Percentiles rank a stretch among this genome's conserved stretches.
Evolutionary conservation across 37 sponge, comb jelly and placozoan genomes (phyloP).

Genomic region (Spongilla lacustris): DNA sequence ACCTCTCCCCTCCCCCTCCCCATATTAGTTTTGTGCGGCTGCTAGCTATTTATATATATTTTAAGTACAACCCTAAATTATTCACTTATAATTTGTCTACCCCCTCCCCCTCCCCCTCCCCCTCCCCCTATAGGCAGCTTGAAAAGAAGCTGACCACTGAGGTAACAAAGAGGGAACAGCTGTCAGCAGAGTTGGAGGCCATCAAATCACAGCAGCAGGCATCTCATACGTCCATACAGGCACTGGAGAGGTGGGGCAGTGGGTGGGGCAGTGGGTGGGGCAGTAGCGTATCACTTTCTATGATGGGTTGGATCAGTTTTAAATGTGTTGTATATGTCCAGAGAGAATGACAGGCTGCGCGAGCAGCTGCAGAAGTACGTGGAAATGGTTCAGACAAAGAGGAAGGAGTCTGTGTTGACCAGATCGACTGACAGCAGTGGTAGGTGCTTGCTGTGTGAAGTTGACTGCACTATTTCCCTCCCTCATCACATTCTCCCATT

Average conservation of each 20-base stretch:
- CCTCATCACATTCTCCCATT: background rate
- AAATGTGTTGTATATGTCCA: conserved; percentile 4
- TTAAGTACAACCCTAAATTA: too few relatives aligned
- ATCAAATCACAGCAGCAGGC: background rate
- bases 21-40: too few relatives aligned
- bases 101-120: background rate
- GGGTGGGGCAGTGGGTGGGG: background rate
- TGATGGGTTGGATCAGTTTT: too few relatives aligned
- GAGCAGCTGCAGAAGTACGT: conserved; percentile 96
- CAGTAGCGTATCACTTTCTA: too few relatives aligned
- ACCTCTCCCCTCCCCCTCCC: background rate
- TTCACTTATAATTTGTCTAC: background rate
- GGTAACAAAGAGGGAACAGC: background rate
- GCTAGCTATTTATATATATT: too few relatives aligned
- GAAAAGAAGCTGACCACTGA: background rate
- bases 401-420: conserved; percentile 9
- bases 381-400: conserved; percentile 78
- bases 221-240: background rate
- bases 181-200: background rate
- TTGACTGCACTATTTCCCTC: background rate
- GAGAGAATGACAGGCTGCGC: conserved; percentile 90
- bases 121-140: background rate
- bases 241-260: conserved; percentile 1
- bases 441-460: background rate
- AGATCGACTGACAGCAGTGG: background rate